A percentile compares a stretch with the other conserved stretches of the same genome.
Conservation (phyloP, 2,888 invertebrate genomes). For the Choreutis nemorana region DNA sequence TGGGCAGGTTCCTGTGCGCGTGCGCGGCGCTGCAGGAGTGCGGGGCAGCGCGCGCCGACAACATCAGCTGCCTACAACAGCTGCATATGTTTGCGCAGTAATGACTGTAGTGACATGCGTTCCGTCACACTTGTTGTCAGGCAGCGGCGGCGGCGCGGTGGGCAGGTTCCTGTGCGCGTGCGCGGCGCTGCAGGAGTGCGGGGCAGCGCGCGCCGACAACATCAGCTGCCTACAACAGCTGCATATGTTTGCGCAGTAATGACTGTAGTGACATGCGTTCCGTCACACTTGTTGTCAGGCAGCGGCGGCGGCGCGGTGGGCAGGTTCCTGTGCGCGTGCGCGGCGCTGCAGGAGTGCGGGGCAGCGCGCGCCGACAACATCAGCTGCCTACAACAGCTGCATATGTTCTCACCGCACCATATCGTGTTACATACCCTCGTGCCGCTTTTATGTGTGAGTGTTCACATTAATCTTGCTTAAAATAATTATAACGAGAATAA, state of each 20-base stretch:
- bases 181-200: constrained; percentile 89
- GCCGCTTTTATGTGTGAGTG: constrained; percentile 89
- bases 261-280: neutral
- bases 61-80: constrained; percentile 95
- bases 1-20: constrained; percentile 82
- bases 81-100: constrained; percentile 98
- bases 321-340: constrained; percentile 90
- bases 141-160: constrained; percentile 31
- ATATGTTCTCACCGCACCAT: constrained; percentile 95
- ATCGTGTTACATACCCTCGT: constrained; percentile 93
- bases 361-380: constrained; percentile 96
- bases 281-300: constrained; percentile 20
- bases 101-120: too few species aligned
- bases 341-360: constrained; percentile 88
- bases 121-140: too few species aligned
- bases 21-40: constrained; percentile 93
- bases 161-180: constrained; percentile 88
- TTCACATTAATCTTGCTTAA: neutral
- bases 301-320: constrained; percentile 34
- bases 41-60: constrained; percentile 92
- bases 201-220: constrained; percentile 93
- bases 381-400: constrained; percentile 95
- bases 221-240: constrained; percentile 96
- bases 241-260: constrained; percentile 98
- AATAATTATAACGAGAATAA: too few species aligned